phyloP scores from a whole-genome alignment of 2,797 vertebrate species.

The Astyanax mexicanus region DNA sequence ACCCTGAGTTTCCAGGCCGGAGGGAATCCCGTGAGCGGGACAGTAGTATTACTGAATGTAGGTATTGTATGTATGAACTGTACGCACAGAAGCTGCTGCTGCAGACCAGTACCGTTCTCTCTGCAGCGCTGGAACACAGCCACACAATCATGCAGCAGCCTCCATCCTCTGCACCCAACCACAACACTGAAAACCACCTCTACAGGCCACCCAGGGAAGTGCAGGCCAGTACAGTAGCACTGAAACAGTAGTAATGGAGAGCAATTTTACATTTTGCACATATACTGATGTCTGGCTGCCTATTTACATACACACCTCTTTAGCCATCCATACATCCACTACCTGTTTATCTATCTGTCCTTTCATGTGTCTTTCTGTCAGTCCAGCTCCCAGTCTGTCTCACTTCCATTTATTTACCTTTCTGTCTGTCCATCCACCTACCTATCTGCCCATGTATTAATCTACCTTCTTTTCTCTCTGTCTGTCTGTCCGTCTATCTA shows the following conservation, averaged over 20 bases:
- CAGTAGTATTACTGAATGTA: not conserved
- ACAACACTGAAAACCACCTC: conserved; percentile 1
- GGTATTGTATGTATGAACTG: not conserved
- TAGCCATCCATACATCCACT: not conserved
- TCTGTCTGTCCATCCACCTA: too few relatives aligned
- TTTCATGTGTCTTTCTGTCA: too few relatives aligned
- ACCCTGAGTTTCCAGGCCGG: not conserved
- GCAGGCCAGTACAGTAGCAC: too few relatives aligned
- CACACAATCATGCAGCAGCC: conserved; percentile 8
- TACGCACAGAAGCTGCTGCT: too few relatives aligned
- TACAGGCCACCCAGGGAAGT: conserved; percentile 10
- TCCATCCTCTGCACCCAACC: not conserved
- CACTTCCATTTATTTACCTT: too few relatives aligned
- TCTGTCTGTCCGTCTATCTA: too few relatives aligned
- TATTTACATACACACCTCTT: not conserved
- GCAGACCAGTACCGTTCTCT: not conserved
- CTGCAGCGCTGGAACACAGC: conserved; percentile 23
- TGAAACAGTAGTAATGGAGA: too few relatives aligned
- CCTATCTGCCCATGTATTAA: too few relatives aligned
- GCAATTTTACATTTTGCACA: too few relatives aligned
- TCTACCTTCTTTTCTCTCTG: too few relatives aligned
- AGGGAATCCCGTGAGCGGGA: not conserved
- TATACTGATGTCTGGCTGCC: too few relatives aligned
- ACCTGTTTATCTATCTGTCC: not conserved
- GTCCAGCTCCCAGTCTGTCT: too few relatives aligned